Conservation (phyloP, 2,797 vertebrate species). For the Melanotaenia maccullochi region DNA sequence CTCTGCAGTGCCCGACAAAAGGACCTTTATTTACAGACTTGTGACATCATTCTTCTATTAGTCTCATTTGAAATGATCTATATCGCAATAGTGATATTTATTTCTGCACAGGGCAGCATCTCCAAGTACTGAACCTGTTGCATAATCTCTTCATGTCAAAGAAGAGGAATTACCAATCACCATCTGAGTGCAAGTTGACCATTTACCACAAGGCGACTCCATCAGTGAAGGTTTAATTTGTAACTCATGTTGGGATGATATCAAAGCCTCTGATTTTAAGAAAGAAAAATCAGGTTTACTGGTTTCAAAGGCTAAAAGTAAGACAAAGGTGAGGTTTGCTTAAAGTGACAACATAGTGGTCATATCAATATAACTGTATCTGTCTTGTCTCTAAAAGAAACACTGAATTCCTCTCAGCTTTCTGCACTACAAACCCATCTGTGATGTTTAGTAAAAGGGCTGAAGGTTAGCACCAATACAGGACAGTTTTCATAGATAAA, state of each 20-base stretch:
- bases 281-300: slow-evolving; percentile 16
- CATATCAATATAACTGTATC: slow-evolving; percentile 10
- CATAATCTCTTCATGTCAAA: slow-evolving; percentile 67
- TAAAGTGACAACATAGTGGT: background rate
- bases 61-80: slow-evolving; percentile 26
- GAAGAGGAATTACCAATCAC: slow-evolving; percentile 25
- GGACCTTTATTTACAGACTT: slow-evolving; percentile 78
- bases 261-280: background rate
- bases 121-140: slow-evolving; percentile 80
- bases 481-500: slow-evolving; percentile 54
- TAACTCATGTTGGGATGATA: background rate
- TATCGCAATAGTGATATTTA: slow-evolving; percentile 25
- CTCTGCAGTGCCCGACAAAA: slow-evolving; percentile 84
- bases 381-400: slow-evolving; percentile 8
- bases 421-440: slow-evolving; percentile 30
- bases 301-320: slow-evolving; percentile 34
- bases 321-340: background rate
- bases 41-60: slow-evolving; percentile 76
- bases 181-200: slow-evolving; percentile 26
- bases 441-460: slow-evolving; percentile 16
- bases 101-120: slow-evolving; percentile 25
- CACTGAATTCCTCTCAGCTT: slow-evolving; percentile 21
- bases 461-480: too few relatives aligned
- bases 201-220: slow-evolving; percentile 16
- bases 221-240: slow-evolving; percentile 15